phyloP scores from a whole-genome alignment of 2,797 vertebrate genomes.

The Phrynocephalus forsythii region DNA sequence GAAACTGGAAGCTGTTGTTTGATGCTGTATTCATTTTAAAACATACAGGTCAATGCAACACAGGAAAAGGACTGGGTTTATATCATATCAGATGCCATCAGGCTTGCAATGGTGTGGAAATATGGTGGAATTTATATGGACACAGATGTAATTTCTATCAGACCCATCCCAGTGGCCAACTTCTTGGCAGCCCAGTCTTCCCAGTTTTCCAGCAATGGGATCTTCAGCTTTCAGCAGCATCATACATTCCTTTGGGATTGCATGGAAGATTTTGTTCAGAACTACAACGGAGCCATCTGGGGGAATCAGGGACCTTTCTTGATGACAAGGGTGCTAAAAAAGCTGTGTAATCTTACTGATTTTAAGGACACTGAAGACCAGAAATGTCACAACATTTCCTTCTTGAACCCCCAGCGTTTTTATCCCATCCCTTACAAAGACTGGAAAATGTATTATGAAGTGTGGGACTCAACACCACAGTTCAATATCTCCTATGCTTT shows the following conservation, averaged over 20 bases:
- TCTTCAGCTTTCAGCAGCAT: slow-evolving; percentile 76
- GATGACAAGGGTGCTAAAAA: slow-evolving; percentile 76
- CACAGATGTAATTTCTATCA: slow-evolving; percentile 80
- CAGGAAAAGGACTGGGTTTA: slow-evolving; percentile 77
- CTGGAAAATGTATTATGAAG: slow-evolving; percentile 76
- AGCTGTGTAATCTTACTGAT: slow-evolving; percentile 70
- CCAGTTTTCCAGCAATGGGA: slow-evolving; percentile 72
- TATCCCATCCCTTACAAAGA: slow-evolving; percentile 75
- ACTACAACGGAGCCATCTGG: slow-evolving; percentile 79
- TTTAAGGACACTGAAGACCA: slow-evolving; percentile 72
- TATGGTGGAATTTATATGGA: slow-evolving; percentile 81
- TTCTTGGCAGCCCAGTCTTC: slow-evolving; percentile 78
- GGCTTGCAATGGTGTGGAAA: slow-evolving; percentile 80
- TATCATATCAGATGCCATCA: slow-evolving; percentile 74
- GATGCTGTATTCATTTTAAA: neutral
- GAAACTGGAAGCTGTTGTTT: rapidly evolving
- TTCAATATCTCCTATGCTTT: slow-evolving; percentile 79
- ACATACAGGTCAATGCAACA: slow-evolving; percentile 66
- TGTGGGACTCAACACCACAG: slow-evolving; percentile 71
- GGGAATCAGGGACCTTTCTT: slow-evolving; percentile 78
- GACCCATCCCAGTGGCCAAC: slow-evolving; percentile 70
- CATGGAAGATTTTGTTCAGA: slow-evolving; percentile 80
- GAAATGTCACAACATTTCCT: slow-evolving; percentile 76
- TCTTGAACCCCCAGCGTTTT: slow-evolving; percentile 79
- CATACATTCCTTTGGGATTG: slow-evolving; percentile 79